These are phyloP conservation scores for Caenorhabditis zanzibari DNA, from an alignment of 2,888 invertebrate species.

Conservation along the genomic window DNA sequence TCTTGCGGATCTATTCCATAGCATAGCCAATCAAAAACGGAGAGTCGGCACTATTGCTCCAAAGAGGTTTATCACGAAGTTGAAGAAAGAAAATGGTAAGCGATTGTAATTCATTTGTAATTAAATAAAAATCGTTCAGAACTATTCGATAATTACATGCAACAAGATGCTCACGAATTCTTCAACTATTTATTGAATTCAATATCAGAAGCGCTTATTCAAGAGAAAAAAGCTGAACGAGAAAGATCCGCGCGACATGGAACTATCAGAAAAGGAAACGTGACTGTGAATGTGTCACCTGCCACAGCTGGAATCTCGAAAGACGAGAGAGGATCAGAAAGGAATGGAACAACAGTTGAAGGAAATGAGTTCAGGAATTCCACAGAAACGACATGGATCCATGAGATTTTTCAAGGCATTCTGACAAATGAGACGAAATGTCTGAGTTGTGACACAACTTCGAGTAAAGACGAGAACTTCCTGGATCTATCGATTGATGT, in stretches of 20 bases:
- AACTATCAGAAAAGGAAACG: slow-evolving; percentile 62
- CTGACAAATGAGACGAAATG: slow-evolving; percentile 99
- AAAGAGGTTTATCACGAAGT: slow-evolving; percentile 98
- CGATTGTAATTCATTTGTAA: neutral
- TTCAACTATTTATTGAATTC: slow-evolving; percentile 98
- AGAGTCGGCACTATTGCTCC: slow-evolving; percentile 99
- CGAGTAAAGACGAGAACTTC: slow-evolving; percentile 99
- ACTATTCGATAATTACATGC: slow-evolving; percentile 97
- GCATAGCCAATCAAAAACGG: slow-evolving; percentile 99
- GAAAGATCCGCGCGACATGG: slow-evolving; percentile 67
- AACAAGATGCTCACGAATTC: slow-evolving; percentile 99
- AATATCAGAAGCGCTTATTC: slow-evolving; percentile 94
- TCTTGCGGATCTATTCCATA: slow-evolving; percentile 98
- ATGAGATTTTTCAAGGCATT: slow-evolving; percentile 99
- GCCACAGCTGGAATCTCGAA: slow-evolving; percentile 45
- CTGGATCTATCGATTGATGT: slow-evolving; percentile 99
- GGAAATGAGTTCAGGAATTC: slow-evolving; percentile 17
- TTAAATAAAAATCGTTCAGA: slow-evolving; percentile 86
- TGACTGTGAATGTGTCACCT: slow-evolving; percentile 53
- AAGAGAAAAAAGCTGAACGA: slow-evolving; percentile 76
- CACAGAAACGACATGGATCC: slow-evolving; percentile 96
- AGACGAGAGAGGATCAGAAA: slow-evolving; percentile 17
- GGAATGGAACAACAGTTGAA: slow-evolving; percentile 6
- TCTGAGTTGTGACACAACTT: slow-evolving; percentile 99
- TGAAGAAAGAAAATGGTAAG: slow-evolving; percentile 98